phyloP scores from a whole-genome alignment of 2,888 invertebrate species.

The Acanthacorydalis orientalis region DNA sequence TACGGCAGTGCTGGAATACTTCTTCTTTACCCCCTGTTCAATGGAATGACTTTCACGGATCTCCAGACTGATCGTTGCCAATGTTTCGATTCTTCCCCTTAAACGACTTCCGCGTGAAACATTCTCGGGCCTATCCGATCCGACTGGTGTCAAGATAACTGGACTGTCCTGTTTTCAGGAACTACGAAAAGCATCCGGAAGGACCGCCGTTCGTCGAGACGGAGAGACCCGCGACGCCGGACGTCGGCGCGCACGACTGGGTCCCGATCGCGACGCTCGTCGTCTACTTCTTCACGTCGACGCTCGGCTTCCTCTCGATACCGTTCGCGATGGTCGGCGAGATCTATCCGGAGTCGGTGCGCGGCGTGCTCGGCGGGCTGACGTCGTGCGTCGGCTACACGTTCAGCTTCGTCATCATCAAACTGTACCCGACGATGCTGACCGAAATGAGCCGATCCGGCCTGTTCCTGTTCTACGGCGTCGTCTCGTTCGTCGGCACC shows the following conservation, averaged over 20 bases:
- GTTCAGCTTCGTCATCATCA: slow-evolving; percentile 34
- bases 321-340: slow-evolving; percentile 40
- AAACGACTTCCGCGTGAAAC: too few relatives aligned
- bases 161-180: too few relatives aligned
- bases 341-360: slow-evolving; percentile 32
- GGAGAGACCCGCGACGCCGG: too few relatives aligned
- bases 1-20: too few relatives aligned
- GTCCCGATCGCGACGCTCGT: slow-evolving; percentile 28
- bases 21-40: too few relatives aligned
- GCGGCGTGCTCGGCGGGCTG: slow-evolving; percentile 32
- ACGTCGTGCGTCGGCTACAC: slow-evolving; percentile 30
- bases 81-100: too few relatives aligned
- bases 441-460: slow-evolving; percentile 24
- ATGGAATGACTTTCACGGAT: too few relatives aligned
- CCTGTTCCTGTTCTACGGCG: slow-evolving; percentile 32
- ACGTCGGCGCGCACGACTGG: slow-evolving; percentile 18
- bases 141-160: too few relatives aligned
- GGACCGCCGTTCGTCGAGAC: too few relatives aligned
- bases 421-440: slow-evolving; percentile 30
- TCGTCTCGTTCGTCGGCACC: slow-evolving; percentile 28
- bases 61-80: too few relatives aligned
- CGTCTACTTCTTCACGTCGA: slow-evolving; percentile 31
- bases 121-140: too few relatives aligned
- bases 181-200: too few relatives aligned
- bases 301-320: slow-evolving; percentile 34